phyloP scores from a whole-genome alignment of 2,113 vertebrate species.

The Anser cygnoides region DNA sequence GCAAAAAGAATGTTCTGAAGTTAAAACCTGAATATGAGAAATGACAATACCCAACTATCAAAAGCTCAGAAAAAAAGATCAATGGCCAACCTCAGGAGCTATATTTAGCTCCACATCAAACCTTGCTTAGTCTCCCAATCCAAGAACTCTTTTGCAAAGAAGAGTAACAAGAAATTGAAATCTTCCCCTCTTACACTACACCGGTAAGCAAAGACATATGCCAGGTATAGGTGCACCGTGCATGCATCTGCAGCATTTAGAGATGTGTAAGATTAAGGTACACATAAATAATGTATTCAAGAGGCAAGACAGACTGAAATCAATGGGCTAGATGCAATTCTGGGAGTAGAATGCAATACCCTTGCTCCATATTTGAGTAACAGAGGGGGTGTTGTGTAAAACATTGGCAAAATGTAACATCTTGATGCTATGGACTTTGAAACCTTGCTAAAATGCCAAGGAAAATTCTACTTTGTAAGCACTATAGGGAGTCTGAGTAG shows the following conservation, averaged over 20 bases:
- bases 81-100: background rate
- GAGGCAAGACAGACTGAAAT: background rate
- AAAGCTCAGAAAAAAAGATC: background rate
- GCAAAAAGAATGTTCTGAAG: background rate
- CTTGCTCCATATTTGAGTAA: background rate
- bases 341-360: background rate
- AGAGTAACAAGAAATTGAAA: background rate
- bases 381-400: background rate
- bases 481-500: background rate
- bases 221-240: background rate
- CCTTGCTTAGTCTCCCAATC: background rate
- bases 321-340: background rate
- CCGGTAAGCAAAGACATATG: background rate
- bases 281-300: conserved; percentile 2
- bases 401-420: background rate
- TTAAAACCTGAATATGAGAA: background rate
- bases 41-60: background rate
- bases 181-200: background rate
- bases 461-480: background rate
- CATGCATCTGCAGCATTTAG: background rate
- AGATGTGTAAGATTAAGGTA: background rate
- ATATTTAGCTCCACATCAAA: background rate
- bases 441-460: background rate
- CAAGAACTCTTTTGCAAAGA: background rate
- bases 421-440: accelerated